Conservation (phyloP, 2,888 invertebrate species). For the Colostygia pectinataria region DNA sequence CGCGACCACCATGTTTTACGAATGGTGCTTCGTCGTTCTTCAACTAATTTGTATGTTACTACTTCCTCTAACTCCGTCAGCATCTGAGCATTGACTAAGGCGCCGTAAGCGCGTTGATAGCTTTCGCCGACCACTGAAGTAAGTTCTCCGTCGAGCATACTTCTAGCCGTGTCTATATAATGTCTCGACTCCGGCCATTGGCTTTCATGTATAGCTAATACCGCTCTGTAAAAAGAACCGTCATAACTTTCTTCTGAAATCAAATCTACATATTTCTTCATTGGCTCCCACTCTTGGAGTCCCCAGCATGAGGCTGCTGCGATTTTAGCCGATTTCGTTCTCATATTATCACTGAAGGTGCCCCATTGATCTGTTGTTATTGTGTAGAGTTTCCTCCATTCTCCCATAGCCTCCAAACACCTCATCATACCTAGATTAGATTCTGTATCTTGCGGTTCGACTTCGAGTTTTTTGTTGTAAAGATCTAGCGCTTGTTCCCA, state of each 20-base stretch:
- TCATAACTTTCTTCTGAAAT: conserved; percentile 96
- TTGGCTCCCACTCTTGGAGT: conserved; percentile 95
- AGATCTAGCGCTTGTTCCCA: conserved; percentile 98
- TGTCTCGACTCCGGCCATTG: conserved; percentile 88
- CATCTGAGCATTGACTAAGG: conserved; percentile 98
- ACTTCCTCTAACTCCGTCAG: conserved; percentile 98
- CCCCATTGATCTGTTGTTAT: conserved; percentile 87
- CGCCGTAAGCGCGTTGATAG: conserved; percentile 96
- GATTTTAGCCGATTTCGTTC: conserved; percentile 90
- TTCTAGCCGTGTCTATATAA: conserved; percentile 95
- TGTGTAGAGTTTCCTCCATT: conserved; percentile 95
- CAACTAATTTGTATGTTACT: conserved; percentile 97
- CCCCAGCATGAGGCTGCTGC: conserved; percentile 98
- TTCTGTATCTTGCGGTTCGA: conserved; percentile 87
- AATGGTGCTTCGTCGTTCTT: conserved; percentile 92
- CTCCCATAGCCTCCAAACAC: conserved; percentile 97
- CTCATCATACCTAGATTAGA: conserved; percentile 97
- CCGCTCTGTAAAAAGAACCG: conserved; percentile 97
- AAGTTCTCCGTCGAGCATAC: conserved; percentile 95
- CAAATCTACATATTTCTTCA: conserved; percentile 94
- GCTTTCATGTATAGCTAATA: conserved; percentile 93
- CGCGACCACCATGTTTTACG: conserved; percentile 97
- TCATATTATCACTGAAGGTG: conserved; percentile 75
- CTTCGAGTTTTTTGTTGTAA: conserved; percentile 90
- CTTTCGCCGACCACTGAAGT: conserved; percentile 98